Conservation (phyloP, 2,888 invertebrate species). For the Ennomos erosarius region DNA sequence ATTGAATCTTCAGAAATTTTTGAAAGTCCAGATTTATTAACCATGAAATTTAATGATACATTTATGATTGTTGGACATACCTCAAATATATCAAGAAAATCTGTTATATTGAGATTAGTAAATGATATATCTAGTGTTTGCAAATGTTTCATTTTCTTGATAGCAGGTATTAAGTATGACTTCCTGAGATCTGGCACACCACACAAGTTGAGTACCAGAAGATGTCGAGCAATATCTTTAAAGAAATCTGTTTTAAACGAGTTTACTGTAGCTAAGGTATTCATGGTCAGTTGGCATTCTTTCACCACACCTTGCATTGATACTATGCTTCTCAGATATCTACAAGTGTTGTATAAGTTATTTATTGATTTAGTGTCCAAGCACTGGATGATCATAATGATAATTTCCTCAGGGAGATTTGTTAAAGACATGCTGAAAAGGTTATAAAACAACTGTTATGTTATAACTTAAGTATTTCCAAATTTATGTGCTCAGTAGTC, state of each 20-base stretch:
- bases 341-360: conserved; percentile 59
- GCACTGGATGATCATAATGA: conserved; percentile 63
- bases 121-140: conserved; percentile 65
- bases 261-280: conserved; percentile 55
- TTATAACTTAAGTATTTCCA: too few species aligned
- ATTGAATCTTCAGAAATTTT: conserved; percentile 41
- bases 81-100: conserved; percentile 60
- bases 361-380: conserved; percentile 57
- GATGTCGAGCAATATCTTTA: conserved; percentile 55
- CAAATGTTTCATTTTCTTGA: conserved; percentile 59
- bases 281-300: conserved; percentile 57
- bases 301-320: conserved; percentile 52
- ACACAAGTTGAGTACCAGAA: conserved; percentile 61
- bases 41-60: conserved; percentile 60
- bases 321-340: conserved; percentile 52
- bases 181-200: conserved; percentile 62
- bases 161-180: conserved; percentile 51
- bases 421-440: conserved; percentile 45
- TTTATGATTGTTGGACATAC: conserved; percentile 64
- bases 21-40: conserved; percentile 44
- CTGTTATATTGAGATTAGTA: conserved; percentile 61
- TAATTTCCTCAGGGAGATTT: conserved; percentile 67
- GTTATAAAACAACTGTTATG: too few species aligned
- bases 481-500: too few species aligned
- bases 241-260: conserved; percentile 60